These are phyloP conservation scores for Puffinus mauretanicus DNA, from an alignment of 2,113 vertebrate genomes.

Conservation along the genomic window DNA sequence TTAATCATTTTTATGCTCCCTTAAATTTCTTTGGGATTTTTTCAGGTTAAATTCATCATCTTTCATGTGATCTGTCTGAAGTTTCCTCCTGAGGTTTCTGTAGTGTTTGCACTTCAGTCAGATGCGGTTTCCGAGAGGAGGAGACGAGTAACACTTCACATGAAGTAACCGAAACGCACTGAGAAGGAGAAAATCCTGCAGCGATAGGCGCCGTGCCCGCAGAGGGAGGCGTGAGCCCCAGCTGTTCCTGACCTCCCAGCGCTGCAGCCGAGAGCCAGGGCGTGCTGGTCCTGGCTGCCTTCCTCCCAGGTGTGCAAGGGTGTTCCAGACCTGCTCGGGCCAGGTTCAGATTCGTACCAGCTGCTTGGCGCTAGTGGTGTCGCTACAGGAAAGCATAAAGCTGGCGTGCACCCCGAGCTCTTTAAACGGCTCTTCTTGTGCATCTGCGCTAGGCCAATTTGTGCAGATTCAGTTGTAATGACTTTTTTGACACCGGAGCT, in stretches of 20 bases:
- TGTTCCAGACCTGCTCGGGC: neutral
- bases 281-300: neutral
- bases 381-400: neutral
- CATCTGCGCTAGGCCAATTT: neutral
- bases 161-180: neutral
- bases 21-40: neutral
- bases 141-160: neutral
- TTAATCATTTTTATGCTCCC: neutral
- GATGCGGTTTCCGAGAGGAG: neutral
- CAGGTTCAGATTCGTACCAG: neutral
- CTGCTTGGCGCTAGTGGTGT: neutral
- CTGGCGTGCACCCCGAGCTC: neutral
- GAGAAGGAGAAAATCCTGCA: neutral
- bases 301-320: too few species aligned
- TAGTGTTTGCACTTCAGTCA: neutral
- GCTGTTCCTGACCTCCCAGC: neutral
- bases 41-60: neutral
- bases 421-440: neutral
- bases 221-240: neutral
- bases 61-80: neutral
- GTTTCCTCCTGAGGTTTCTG: neutral
- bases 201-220: accelerated
- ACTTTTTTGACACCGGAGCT: neutral
- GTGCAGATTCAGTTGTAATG: neutral
- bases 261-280: neutral